Percentiles rank a stretch among this genome's conserved stretches.
Evolutionary conservation across 2,113 vertebrate genomes (phyloP).

Genomic region (Callionymus lyra): DNA sequence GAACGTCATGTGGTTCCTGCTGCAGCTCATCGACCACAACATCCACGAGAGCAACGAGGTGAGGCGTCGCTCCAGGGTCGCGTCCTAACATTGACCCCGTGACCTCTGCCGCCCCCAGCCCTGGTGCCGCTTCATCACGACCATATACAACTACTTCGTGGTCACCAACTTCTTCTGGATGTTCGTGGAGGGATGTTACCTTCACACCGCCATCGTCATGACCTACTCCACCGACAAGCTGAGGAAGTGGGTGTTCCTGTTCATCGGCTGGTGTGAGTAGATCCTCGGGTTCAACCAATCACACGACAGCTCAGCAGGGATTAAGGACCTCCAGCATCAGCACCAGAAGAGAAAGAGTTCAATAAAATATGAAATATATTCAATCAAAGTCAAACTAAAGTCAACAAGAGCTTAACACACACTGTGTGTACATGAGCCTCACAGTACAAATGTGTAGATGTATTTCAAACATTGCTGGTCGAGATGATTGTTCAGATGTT

Average conservation of each 20-base stretch:
- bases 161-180: constrained; percentile 99
- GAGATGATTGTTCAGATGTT: too few relatives aligned
- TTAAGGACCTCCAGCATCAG: too few relatives aligned
- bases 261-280: constrained; percentile 96
- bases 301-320: too few relatives aligned
- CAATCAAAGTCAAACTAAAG: too few relatives aligned
- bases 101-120: constrained; percentile 59
- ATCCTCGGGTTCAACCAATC: too few relatives aligned
- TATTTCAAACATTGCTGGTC: too few relatives aligned
- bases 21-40: constrained; percentile 91
- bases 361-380: too few relatives aligned
- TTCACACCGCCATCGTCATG: constrained; percentile 95
- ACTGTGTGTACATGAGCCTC: too few relatives aligned
- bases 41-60: constrained; percentile 95
- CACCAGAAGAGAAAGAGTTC: too few relatives aligned
- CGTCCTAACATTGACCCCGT: background rate
- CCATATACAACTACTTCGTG: constrained; percentile 96
- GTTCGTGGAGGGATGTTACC: constrained; percentile 97
- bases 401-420: too few relatives aligned
- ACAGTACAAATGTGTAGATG: too few relatives aligned
- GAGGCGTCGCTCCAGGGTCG: constrained; percentile 2
- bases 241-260: constrained; percentile 92
- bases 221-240: constrained; percentile 96
- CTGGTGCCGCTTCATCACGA: constrained; percentile 92
- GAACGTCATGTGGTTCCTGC: constrained; percentile 90